Evolutionary conservation across 2,797 vertebrate species (phyloP), one percentile per base, ranked within the genome.

Genomic region (Telmatherina bonti): DNA sequence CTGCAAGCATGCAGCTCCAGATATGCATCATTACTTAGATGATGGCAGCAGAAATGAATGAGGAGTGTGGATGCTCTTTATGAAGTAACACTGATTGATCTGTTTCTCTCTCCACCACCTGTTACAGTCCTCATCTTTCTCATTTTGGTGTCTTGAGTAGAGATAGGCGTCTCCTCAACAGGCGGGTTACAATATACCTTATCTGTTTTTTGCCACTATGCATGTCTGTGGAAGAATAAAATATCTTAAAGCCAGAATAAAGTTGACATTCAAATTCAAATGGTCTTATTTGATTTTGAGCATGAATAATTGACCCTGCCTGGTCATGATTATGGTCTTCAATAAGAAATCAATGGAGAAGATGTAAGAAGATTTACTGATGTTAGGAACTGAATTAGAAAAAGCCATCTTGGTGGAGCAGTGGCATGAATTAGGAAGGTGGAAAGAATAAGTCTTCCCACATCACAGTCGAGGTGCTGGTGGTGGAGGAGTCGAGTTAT

Each of bases 71-170:
- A 41, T 15, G 59, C 2, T 49, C 55, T 26, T 29, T 26, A 31
- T 6, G 0, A n/a, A 29, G n/a, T 67, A 60, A 79, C 2, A 4
- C 15, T 60, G 64, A 76, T 63, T 2, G 11, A 82, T 70, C 31
- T 7, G 31, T 11, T 47, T 45, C 35, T 18, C 8, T 29, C 62
- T 51, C 59, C 26, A 12, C 59, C 83, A 69, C 65, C 74, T 84
- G 75, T 49, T 60, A 16, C 35, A 18, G 22, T 55, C 62, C 7
- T 57, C 74, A 58, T 87, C 81, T 5, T 12, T 88, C 80, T 84
- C 66, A 75, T 72, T 85, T 74, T 49, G 64, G 26, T 33, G 31
- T 61, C 26, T 54, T 27, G 20, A 53, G n/a, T n/a, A 73, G 70
- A 77, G 22, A 1, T 15, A 5, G 13, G 29, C 26, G 3, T 52